Conservation (phyloP, 2,113 vertebrate genomes). For the Dipodomys merriami region DNA sequence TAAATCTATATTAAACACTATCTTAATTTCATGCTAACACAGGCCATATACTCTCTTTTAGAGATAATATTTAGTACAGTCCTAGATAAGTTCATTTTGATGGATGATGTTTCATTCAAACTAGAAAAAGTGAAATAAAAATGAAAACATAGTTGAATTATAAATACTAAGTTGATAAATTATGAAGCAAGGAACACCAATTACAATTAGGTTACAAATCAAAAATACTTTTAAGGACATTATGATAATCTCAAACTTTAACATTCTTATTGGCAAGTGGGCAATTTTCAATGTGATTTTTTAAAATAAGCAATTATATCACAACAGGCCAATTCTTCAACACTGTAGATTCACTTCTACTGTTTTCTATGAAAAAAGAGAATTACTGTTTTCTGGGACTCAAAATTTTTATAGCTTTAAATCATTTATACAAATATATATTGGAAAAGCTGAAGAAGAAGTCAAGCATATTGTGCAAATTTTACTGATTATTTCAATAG, state of each 20-base stretch:
- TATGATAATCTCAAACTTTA: neutral
- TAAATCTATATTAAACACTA: neutral
- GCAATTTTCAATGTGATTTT: neutral
- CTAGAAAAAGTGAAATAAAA: neutral
- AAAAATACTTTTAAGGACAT: neutral
- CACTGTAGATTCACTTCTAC: neutral
- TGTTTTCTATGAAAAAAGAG: neutral
- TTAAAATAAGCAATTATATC: neutral
- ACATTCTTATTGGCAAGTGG: neutral
- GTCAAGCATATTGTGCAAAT: neutral
- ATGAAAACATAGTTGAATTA: neutral
- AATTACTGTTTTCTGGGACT: neutral
- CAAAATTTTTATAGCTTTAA: neutral
- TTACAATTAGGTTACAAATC: neutral
- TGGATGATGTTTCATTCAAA: neutral
- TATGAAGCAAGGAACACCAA: neutral
- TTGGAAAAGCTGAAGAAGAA: neutral
- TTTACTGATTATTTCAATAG: neutral
- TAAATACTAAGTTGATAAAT: conserved; percentile 15
- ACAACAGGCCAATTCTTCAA: neutral
- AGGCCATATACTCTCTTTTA: neutral
- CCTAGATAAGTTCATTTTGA: neutral
- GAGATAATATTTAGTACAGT: neutral
- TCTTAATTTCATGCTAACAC: neutral
- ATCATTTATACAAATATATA: neutral